Evolutionary conservation across 1,140 invertebrate genomes (phyloP), one percentile per base, ranked within the genome.

Genomic region (Sminthurinus signatus): DNA sequence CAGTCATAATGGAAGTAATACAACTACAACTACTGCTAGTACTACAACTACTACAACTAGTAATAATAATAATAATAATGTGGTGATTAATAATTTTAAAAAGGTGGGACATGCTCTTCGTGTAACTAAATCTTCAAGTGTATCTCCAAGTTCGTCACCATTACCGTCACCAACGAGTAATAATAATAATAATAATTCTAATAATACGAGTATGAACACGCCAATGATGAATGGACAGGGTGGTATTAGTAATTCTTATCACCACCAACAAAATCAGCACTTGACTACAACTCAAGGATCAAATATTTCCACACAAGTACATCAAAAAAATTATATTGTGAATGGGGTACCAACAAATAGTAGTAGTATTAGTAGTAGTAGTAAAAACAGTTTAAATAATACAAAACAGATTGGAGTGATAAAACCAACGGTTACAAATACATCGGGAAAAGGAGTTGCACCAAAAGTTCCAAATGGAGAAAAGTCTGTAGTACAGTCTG

Each of bases 381-480:
- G n/a, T n/a, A n/a, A n/a, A n/a, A n/a, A n/a, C n/a, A n/a, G n/a
- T n/a, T n/a, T n/a, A n/a, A n/a, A n/a, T n/a, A n/a, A n/a, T 1
- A 50, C 75, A 63, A 80, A 81, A 69, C 81, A 82, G 70, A 79
- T 84, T 31, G 83, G 83, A 10, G 80, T 84, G 1, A 84, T 84
- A 60, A 72, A 81, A 61, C 83, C 83, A 0, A 75, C 83, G 1
- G 15, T 36, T n/a, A n/a, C n/a, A n/a, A n/a, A n/a, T n/a, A n/a
- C n/a, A n/a, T n/a, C n/a, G n/a, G n/a, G n/a, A n/a, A n/a, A n/a
- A n/a, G n/a, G n/a, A n/a, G n/a, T n/a, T n/a, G n/a, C n/a, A n/a
- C n/a, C n/a, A n/a, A n/a, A n/a, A n/a, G n/a, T n/a, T n/a, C n/a
- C n/a, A n/a, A n/a, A n/a, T n/a, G n/a, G n/a, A n/a, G n/a, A n/a